A percentile compares a stretch with the other conserved stretches of the same genome.
Conservation (phyloP, 2,797 vertebrate species). For the Limosa lapponica region DNA sequence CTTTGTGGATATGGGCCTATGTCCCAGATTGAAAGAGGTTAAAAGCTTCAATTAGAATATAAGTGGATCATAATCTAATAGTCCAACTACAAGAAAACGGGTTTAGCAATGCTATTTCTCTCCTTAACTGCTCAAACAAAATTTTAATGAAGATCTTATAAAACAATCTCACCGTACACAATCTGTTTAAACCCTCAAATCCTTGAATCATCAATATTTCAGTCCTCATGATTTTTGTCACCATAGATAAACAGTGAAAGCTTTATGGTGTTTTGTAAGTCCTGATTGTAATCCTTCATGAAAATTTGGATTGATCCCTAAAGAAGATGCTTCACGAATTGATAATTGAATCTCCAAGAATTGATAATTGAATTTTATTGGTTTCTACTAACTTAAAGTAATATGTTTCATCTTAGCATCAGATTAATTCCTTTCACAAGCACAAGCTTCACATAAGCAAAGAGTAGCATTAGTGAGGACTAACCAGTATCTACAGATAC, state of each 20-base stretch:
- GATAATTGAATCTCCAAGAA: constrained; percentile 15
- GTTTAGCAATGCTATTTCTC: constrained; percentile 12
- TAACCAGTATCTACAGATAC: neutral
- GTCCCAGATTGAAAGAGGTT: constrained; percentile 3
- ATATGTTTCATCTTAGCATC: neutral
- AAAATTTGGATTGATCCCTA: constrained; percentile 59
- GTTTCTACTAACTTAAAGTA: neutral
- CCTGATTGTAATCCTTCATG: constrained; percentile 52
- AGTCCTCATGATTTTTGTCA: neutral
- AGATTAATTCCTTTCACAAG: neutral
- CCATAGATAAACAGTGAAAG: neutral
- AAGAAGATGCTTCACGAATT: constrained; percentile 23
- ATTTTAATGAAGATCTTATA: constrained; percentile 58
- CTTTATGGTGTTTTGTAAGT: constrained; percentile 23
- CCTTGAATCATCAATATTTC: constrained; percentile 54
- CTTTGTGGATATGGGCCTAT: neutral
- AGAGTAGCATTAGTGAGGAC: neutral
- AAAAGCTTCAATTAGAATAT: constrained; percentile 25
- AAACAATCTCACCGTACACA: constrained; percentile 25
- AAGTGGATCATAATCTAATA: neutral
- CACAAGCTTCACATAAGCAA: neutral
- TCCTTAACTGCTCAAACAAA: constrained; percentile 56
- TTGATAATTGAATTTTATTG: constrained; percentile 38
- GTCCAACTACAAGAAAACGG: constrained; percentile 10
- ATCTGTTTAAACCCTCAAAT: constrained; percentile 54